Percentiles rank a stretch among this genome's conserved stretches.
Evolutionary conservation across 1,140 invertebrate genomes (phyloP).

Genomic region (Tetramorium simillimum): DNA sequence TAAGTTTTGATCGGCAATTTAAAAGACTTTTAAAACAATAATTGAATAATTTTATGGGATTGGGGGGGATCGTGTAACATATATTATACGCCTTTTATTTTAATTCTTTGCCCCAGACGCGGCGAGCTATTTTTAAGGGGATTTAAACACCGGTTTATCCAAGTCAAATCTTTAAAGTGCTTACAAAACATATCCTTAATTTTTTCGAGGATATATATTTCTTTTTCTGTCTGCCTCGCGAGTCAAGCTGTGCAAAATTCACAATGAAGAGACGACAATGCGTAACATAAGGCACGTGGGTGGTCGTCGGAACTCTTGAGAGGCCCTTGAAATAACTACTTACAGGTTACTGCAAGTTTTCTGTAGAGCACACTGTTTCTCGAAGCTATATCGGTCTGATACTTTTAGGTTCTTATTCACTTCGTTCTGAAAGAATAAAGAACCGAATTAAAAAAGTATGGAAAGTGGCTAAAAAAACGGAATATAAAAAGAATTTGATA

Average conservation of each 20-base stretch:
- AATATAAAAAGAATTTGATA: neutral
- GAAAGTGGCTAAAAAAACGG: neutral
- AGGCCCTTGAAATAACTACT: constrained; percentile 15
- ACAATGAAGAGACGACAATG: constrained; percentile 49
- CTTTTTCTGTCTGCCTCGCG: neutral
- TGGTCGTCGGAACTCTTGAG: constrained; percentile 35
- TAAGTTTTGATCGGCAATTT: neutral
- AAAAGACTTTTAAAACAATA: neutral
- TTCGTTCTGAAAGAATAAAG: neutral
- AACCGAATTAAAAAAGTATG: neutral
- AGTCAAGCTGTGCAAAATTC: constrained; percentile 32
- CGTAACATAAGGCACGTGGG: constrained; percentile 59
- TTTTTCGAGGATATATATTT: neutral
- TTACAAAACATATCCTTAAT: constrained; percentile 49
- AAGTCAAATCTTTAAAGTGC: neutral
- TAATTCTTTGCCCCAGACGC: neutral
- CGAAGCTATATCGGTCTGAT: neutral
- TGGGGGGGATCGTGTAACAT: neutral
- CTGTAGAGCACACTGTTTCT: neutral
- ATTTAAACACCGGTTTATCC: constrained; percentile 26
- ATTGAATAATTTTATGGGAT: neutral
- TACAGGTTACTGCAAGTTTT: neutral
- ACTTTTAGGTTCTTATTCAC: neutral
- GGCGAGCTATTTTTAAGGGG: neutral
- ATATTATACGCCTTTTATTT: neutral